These are phyloP conservation scores for Chironomus tepperi DNA, from an alignment of 1,140 invertebrate species.

Conservation along the genomic window DNA sequence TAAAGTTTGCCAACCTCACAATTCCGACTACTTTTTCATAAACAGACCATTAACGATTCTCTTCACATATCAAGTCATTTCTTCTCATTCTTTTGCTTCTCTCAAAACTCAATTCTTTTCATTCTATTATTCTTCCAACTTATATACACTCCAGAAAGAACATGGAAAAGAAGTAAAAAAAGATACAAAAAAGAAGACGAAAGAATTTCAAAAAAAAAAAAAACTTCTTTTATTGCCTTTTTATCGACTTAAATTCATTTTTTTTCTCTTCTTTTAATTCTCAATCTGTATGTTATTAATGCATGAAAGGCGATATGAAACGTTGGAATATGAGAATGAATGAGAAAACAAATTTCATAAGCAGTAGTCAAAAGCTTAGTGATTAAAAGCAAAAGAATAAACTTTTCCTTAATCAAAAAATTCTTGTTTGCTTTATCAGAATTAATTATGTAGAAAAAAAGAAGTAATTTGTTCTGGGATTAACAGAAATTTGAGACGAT, in stretches of 20 bases:
- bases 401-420: too few species aligned
- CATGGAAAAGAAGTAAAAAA: neutral
- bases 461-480: too few species aligned
- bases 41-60: too few species aligned
- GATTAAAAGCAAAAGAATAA: too few species aligned
- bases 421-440: too few species aligned
- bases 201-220: conserved; percentile 3
- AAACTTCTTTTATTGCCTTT: conserved; percentile 8
- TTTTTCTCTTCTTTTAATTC: neutral
- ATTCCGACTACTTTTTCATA: too few species aligned
- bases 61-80: too few species aligned
- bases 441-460: too few species aligned
- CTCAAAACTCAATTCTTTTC: neutral
- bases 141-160: neutral
- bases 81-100: too few species aligned
- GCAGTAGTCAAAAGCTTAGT: neutral
- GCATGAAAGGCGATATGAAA: neutral
- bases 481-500: too few species aligned
- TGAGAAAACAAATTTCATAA: neutral
- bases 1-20: too few species aligned
- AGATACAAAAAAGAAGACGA: neutral
- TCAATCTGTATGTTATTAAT: neutral
- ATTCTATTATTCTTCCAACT: neutral
- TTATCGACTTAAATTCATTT: conserved; percentile 14
- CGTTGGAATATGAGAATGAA: neutral